Evolutionary conservation across 2,888 invertebrate genomes (phyloP), one percentile per base, ranked within the genome.

Genomic region (Eupithecia inturbata): DNA sequence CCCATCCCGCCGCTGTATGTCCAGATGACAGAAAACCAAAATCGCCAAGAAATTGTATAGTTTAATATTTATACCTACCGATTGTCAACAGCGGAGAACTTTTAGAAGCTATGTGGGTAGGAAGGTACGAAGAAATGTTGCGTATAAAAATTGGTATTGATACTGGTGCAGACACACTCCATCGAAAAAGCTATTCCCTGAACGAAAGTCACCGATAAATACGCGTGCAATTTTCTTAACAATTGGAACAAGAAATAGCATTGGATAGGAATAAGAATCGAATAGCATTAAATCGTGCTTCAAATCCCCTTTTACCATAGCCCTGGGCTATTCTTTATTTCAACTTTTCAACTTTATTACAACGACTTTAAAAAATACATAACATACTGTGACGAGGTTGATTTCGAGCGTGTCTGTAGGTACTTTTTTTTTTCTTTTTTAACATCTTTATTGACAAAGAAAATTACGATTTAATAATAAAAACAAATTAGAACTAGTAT

Each of bases 231-330:
- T 74, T 49, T 70, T 53, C 70, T 68, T 70, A 68, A 70, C 67
- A 74, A 74, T 74, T 53, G 67, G 45, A 57, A 41, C 49, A 31
- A 14, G 28, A 45, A n/a, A 74, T 70, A 10, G 60, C 57, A 66
- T 74, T 75, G 53, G 41, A 78, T 78, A 73, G 71, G 68, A 76
- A 77, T 78, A 70, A 77, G 66, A 78, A 80, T 74, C 63, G 73
- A 53, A 73, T 70, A 73, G 72, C 67, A 72, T 74, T 78, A 68
- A 75, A 70, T 75, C 67, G 73, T 57, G 74, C 71, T 73, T 72
- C 77, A 73, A 75, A 72, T 33, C 67, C 72, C 62, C 33, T 57
- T 63, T 45, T 70, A 75, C 74, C 74, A 75, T 76, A 68, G 68
- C 49, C 66, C 64, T 70, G 69, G 69, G 63, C 36, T 73, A 69